Evolutionary conservation across 2,113 vertebrate genomes (phyloP), one percentile per base, ranked within the genome.

Genomic region (Semnopithecus entellus): DNA sequence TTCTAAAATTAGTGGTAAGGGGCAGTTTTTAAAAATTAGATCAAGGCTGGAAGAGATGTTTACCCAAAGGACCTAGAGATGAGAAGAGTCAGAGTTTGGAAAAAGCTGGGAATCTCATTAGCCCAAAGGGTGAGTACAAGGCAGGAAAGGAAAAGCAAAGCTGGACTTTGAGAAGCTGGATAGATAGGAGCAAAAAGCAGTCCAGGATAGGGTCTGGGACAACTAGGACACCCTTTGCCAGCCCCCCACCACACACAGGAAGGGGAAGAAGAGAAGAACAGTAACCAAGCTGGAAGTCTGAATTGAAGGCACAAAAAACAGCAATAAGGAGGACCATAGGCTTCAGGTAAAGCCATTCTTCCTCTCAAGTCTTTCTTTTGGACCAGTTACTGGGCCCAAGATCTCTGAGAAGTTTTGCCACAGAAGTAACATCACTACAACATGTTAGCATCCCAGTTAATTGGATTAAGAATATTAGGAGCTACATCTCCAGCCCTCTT

Each of bases 1-100:
- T 98, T 97, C 97, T 97, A 52, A 98, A 96, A 91, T 97, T 96
- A 98, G 94, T 96, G 70, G 80, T 95, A 97, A 98, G 94, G 91
- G 92, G 88, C 92, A 97, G 87, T 84, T 98, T 68, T 97, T 97
- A 94, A 94, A 98, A 90, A 90, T 84, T 82, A 83, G 88, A 98
- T 97, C 90, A 8, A 55, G 14, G 7, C 48, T 96, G 23, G 76
- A 83, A 93, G 6, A 78, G 59, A n/a, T 22, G 3, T 76, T 66
- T 79, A 66, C 68, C 70, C 13, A 12, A 85, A 92, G 32, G 30
- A 76, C 14, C 22, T 72, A 87, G 59, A 83, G 86, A 90, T 27
- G 2, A 83, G 57, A 82, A 32, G 6, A 92, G 38, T 91, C 73
- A 57, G 8, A 6, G 32, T 66, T 22, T 88, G 5, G 23, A 68